Percentiles rank a stretch among this genome's conserved stretches.
phyloP scores from a whole-genome alignment of 2,888 invertebrate species.

The Eupithecia pulchellata region DNA sequence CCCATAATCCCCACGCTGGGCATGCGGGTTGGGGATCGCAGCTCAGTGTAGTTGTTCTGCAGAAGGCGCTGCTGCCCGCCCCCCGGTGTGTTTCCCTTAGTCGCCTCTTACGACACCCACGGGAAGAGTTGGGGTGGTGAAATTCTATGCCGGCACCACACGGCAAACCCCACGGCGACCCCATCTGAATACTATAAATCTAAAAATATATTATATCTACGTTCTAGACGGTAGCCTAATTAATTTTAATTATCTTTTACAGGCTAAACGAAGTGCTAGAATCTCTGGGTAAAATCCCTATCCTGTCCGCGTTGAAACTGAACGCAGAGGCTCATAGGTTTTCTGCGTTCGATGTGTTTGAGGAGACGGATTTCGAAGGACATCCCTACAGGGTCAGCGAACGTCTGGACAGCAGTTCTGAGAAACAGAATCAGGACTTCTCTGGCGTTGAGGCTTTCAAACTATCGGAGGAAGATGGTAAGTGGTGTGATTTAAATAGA shows the following conservation, averaged over 20 bases:
- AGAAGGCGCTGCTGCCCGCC: too few species aligned
- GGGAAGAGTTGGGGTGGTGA: too few species aligned
- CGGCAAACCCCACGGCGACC: too few species aligned
- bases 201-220: too few species aligned
- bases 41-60: too few species aligned
- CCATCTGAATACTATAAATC: too few species aligned
- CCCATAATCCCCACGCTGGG: too few species aligned
- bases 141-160: too few species aligned
- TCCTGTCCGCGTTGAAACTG: slow-evolving; percentile 90
- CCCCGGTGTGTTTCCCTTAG: too few species aligned
- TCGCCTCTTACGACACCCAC: too few species aligned
- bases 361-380: slow-evolving; percentile 80
- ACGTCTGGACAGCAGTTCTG: slow-evolving; percentile 70
- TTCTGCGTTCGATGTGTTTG: slow-evolving; percentile 87
- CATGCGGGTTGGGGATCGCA: too few species aligned
- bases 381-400: slow-evolving; percentile 71
- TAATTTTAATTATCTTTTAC: slow-evolving; percentile 23
- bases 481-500: slow-evolving; percentile 40
- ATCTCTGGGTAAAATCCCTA: slow-evolving; percentile 92
- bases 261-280: slow-evolving; percentile 91
- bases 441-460: slow-evolving; percentile 76
- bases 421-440: slow-evolving; percentile 72
- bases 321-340: slow-evolving; percentile 87
- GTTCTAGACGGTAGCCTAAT: neutral
- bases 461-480: slow-evolving; percentile 80